These are phyloP conservation scores for Neoniphon sammara DNA, from an alignment of 2,797 vertebrate genomes.

Conservation along the genomic window DNA sequence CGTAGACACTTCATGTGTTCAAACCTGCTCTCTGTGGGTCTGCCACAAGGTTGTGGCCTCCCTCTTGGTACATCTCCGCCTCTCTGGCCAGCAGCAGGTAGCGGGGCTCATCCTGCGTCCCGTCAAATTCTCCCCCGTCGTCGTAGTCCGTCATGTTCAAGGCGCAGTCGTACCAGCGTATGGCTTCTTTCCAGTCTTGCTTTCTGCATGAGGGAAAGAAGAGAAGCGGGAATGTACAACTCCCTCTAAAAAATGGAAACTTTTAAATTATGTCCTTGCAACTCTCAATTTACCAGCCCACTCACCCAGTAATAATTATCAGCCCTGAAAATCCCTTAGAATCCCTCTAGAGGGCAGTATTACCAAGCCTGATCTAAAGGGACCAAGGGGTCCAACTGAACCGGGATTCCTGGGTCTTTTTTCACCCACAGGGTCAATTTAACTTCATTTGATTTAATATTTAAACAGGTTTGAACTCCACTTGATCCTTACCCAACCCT, in stretches of 20 bases:
- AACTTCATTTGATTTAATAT: too few species aligned
- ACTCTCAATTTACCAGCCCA: neutral
- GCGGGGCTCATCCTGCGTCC: slow-evolving; percentile 91
- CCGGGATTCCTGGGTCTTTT: neutral
- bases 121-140: slow-evolving; percentile 95
- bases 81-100: slow-evolving; percentile 90
- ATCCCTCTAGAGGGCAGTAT: slow-evolving; percentile 42
- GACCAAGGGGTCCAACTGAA: neutral
- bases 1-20: neutral
- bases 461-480: too few species aligned
- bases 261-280: neutral
- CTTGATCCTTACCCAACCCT: too few species aligned
- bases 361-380: neutral
- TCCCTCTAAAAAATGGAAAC: neutral
- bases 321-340: neutral
- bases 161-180: slow-evolving; percentile 88
- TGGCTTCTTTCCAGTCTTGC: slow-evolving; percentile 89
- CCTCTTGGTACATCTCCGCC: slow-evolving; percentile 90
- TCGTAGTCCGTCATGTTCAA: slow-evolving; percentile 93
- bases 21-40: slow-evolving; percentile 92
- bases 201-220: slow-evolving; percentile 72
- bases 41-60: slow-evolving; percentile 83
- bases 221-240: neutral
- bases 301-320: neutral
- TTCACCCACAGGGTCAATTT: neutral